Evolutionary conservation across 2,113 vertebrate genomes (phyloP), one percentile per base, ranked within the genome.

Genomic region (Epinephelus moara): DNA sequence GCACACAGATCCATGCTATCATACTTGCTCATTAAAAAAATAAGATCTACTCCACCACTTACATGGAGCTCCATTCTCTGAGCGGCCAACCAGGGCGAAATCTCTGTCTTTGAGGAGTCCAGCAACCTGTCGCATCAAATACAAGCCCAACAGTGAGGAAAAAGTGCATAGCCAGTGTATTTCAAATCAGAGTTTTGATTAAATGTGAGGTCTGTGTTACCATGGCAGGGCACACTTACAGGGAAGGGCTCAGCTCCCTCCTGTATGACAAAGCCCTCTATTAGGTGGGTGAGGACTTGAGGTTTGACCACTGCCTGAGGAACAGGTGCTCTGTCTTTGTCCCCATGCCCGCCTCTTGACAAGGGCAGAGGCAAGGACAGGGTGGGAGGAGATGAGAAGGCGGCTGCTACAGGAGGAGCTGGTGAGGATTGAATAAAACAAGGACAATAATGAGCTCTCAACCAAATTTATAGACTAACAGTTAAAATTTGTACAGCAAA

Each of bases 251-350:
- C 98, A 9, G 98, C 98, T 93, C 98, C 98, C 87, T 99, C 98
- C 92, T 99, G 98, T 93, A 99, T 99, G 61, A 99, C 98, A 79
- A 99, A 99, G 70, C 98, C 98, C 88, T 99, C 98, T 3, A 99
- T 99, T 86, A 99, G 97, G 87, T 99, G 98, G 0, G 98, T 99
- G 78, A 99, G 97, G 84, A 99, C 99, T 91, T 99, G 98, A 37
- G 98, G 98, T 90, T 99, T 99, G 87, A 99, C 98, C 0, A 99
- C 99, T 57, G 98, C 98, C 92, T 99, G 98, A 4, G 98, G 98
- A 40, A 95, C 88, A 23, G 97, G 97, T 19, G 88, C 96, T 95
- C 93, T 96, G 94, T 94, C 80, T 96, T 95, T 89, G 95, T 89
- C 95, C 92, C 90, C 91, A 19, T 84, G 91, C 55, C 84, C 89